Evolutionary conservation across 2,797 vertebrate species (phyloP), one percentile per base, ranked within the genome.

Genomic region (Craterocephalus amniculus): DNA sequence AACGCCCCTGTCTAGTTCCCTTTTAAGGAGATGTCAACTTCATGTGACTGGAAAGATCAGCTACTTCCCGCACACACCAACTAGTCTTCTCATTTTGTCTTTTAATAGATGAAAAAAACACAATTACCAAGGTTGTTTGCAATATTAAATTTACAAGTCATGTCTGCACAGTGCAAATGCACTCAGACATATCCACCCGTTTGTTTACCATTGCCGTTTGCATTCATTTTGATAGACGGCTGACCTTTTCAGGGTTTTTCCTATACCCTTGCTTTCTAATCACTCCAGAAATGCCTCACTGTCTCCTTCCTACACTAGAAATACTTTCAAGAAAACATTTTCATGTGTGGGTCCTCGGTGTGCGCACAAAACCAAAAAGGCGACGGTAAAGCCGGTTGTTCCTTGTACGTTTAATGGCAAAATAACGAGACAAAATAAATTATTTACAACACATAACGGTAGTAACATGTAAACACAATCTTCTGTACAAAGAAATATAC

Each of bases 401-500:
- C 95, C 93, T 89, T 89, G 94, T 95, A 96, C 91, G 93, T 99
- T 98, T 98, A 97, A 97, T 98, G 95, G 95, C 94, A 97, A 98
- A 98, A 95, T 95, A 97, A 98, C 92, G 90, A 93, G 95, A 95
- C 95, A 96, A 98, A 99, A 96, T 95, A 94, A 96, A 86, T 90
- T 99, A 98, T 98, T 95, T 98, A 99, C 96, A 99, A 96, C 96
- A 96, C 93, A 84, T 78, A 87, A 87, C 31, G 40, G 64, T 94
- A 96, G 76, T 94, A 96, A 95, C 95, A 95, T 96, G 96, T 96
- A 96, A 97, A 98, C 95, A 96, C 92, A 78, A 83, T 95, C 93
- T 88, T 95, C 95, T 99, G 96, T 99, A 99, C 97, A 99, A 96
- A 96, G 95, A 97, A 97, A 97, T 98, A 95, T 97, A 99, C 97